phyloP scores from a whole-genome alignment of 2,888 invertebrate genomes.

The Aleiodes testaceus region DNA sequence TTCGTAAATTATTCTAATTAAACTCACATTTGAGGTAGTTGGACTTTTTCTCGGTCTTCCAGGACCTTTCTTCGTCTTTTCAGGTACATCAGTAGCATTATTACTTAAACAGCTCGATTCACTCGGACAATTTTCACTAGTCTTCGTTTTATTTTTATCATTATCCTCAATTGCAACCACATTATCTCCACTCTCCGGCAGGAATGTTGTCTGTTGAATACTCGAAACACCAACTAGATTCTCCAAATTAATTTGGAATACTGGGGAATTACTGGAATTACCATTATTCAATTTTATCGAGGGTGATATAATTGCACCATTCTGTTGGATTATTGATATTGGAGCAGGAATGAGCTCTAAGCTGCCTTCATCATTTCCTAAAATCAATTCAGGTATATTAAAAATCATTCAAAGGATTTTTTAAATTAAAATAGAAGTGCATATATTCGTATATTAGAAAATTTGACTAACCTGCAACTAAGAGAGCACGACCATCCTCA shows the following conservation, averaged over 20 bases:
- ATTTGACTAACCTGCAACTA: slow-evolving; percentile 59
- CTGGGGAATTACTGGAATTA: slow-evolving; percentile 42
- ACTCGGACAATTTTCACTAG: not conserved
- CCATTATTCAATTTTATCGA: slow-evolving; percentile 53
- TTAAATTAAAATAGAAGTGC: no score
- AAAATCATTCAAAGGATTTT: not conserved
- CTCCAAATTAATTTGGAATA: slow-evolving; percentile 59
- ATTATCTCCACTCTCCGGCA: slow-evolving; percentile 47
- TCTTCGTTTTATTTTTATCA: not conserved
- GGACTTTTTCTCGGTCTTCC: slow-evolving; percentile 62
- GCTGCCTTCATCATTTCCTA: slow-evolving; percentile 61
- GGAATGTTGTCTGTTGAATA: slow-evolving; percentile 49
- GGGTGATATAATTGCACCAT: slow-evolving; percentile 45
- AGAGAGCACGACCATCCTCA: slow-evolving; percentile 63
- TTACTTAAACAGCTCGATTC: not conserved
- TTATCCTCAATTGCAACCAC: slow-evolving; percentile 38
- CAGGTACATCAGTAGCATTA: slow-evolving; percentile 6
- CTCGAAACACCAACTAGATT: slow-evolving; percentile 40
- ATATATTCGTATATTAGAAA: no score
- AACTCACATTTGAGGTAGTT: slow-evolving; percentile 37
- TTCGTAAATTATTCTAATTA: no score
- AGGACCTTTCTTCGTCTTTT: slow-evolving; percentile 51
- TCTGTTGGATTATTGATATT: slow-evolving; percentile 60
- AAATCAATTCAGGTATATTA: slow-evolving; percentile 23
- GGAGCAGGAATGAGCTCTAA: slow-evolving; percentile 62